Base-by-base conservation (phyloP, 92 coral and sea anemone species). In the Montipora capitata region DNA sequence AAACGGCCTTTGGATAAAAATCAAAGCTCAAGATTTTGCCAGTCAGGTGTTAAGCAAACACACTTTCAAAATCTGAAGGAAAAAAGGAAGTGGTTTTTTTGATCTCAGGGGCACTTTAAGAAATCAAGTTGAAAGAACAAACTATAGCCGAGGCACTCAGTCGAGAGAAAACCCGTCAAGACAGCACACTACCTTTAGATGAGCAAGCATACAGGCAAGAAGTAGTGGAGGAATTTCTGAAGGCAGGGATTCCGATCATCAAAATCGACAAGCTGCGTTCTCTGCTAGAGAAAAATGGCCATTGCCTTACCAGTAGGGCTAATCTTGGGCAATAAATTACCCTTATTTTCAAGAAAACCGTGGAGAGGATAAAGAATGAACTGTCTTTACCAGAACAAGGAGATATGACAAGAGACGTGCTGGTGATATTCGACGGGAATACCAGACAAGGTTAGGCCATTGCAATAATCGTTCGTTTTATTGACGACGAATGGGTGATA, bases 371-470 rank as follows among this genome's bases (percentile, higher is more conserved):
- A 15, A 81, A 88, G 67, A 65, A 59, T 10, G 72, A 81, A 88
- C 14, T 87, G 86, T 15, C 82, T 74, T 76, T 62, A 77, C 77
- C 81, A 18, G 92, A 81, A 44, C 49, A 44, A 16, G 64, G 57
- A 38, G 77, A 38, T 27, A 38, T 48, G 80, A 85, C 72, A 84
- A 75, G 85, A n/a, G 90, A 41, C 66, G 84, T 79, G 15, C 68
- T 85, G 10, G 86, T 83, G 72, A 68, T 86, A 62, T 81, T 81
- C 52, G 85, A 91, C 49, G 85, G 94, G 71, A 91, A 91, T 56
- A 89, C 89, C 77, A 89, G 94, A 67, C 94, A 84, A 67, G 94
- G 94, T 40, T 84, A 85, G 72, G 94, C 90, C 49, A 87, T 83
- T 59, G 88, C 85, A 38, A 84, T 90, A 70, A 84, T 90, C 74